Percentiles rank a stretch among this genome's conserved stretches.
Evolutionary conservation across 2,113 vertebrate species (phyloP).

Genomic region (Heptranchias perlo): DNA sequence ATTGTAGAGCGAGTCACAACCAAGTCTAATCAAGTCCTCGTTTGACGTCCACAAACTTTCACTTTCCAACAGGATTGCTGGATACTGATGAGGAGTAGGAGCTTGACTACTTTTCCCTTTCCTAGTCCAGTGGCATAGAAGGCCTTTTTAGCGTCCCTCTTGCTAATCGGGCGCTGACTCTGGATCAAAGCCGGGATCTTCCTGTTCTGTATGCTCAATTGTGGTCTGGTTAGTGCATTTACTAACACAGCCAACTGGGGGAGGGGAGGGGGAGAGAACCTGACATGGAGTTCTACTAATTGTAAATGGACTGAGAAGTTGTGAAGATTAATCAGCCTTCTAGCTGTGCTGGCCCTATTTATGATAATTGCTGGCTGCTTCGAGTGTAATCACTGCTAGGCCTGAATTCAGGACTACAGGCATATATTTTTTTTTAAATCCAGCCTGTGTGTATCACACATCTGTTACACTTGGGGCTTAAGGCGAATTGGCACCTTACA

Average conservation of each 20-base stretch:
- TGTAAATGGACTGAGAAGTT: not conserved
- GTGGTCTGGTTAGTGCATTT: no score
- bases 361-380: not conserved
- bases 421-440: not conserved
- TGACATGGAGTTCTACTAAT: not conserved
- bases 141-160: no score
- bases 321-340: not conserved
- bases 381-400: not conserved
- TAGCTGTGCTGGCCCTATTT: not conserved
- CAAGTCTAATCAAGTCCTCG: not conserved
- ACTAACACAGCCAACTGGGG: no score
- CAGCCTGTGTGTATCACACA: not conserved
- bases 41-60: not conserved
- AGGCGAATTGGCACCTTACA: not conserved
- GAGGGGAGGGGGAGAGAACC: not conserved
- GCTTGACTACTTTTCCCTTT: not conserved
- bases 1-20: not conserved
- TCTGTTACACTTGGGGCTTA: not conserved
- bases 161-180: not conserved
- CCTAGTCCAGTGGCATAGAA: not conserved
- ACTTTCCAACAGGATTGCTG: not conserved
- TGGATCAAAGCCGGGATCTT: not conserved
- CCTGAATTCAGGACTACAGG: not conserved
- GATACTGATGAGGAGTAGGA: not conserved
- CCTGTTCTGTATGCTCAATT: not conserved